Evolutionary conservation across 2,888 invertebrate genomes (phyloP), one percentile per base, ranked within the genome.

Genomic region (Cinara cedri): DNA sequence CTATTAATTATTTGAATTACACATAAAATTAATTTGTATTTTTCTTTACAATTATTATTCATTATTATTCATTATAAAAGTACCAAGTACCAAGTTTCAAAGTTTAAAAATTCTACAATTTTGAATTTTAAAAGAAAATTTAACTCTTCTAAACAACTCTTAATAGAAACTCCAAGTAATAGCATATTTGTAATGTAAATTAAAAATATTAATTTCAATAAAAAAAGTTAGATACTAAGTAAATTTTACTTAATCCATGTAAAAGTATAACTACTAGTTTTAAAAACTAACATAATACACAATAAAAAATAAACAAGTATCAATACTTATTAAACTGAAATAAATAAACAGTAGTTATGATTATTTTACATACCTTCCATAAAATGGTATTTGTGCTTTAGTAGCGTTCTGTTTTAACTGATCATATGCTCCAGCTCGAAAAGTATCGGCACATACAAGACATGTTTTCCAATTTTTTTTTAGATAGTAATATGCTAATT

Each of bases 401-500:
- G 98, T 98, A 84, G 98, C 97, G 87, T 98, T 98, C 86, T 99
- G 98, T 89, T 99, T 99, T 81, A 99, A 91, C 88, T 99, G 99
- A 88, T 99, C 99, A 85, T 98, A 99, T 82, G 99, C 99, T 87
- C 99, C 99, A 84, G 99, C 99, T 88, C 99, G 91, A 88, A 99
- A 99, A 68, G 99, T 99, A 87, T 99, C 99, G 8, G 99, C 99
- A 87, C 99, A 99, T 49, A 99, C 98, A 71, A 99, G 88, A 85
- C 96, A 97, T 34, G 98, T 96, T 86, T 99, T 99, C 99, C 99
- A 99, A 84, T 98, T 98, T 87, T 98, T 98, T 85, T 97, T 95
- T 86, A 97, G 91, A 87, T 98, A 99, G 87, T 98, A 94, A 87
- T 99, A 99, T 21, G 99, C 99, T 85, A 99, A 88, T 89, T 99